phyloP scores from a whole-genome alignment of 2,797 vertebrate genomes.

The Apogon talboti region DNA sequence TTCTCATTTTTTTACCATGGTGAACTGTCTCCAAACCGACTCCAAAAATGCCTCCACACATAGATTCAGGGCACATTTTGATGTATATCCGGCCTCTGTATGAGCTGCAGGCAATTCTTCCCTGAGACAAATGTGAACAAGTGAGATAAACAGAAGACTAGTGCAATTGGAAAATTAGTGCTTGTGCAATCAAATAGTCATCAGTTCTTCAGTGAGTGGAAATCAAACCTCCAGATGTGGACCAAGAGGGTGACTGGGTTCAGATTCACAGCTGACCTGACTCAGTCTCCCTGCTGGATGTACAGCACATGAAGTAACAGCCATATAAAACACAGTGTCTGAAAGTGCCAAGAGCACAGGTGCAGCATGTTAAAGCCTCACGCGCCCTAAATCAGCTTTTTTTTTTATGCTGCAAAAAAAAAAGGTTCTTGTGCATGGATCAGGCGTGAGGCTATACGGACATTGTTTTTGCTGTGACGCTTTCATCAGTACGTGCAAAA shows the following conservation, averaged over 20 bases:
- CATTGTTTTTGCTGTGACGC: neutral
- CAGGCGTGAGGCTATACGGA: neutral
- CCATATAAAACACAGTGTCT: constrained; percentile 38
- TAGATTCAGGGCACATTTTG: neutral
- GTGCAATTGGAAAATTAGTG: neutral
- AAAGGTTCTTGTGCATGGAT: too few relatives aligned
- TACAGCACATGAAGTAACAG: constrained; percentile 39
- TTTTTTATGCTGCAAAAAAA: constrained; percentile 4
- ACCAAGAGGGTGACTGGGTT: constrained; percentile 46
- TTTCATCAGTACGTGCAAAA: neutral
- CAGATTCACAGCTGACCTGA: constrained; percentile 48
- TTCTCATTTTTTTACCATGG: too few relatives aligned
- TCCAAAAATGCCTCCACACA: constrained; percentile 10
- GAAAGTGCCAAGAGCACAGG: constrained; percentile 56
- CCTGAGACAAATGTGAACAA: neutral
- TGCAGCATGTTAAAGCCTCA: constrained; percentile 37
- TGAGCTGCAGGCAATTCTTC: constrained; percentile 3
- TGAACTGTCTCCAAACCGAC: too few relatives aligned
- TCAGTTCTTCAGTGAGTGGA: constrained; percentile 1
- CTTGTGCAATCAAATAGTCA: constrained; percentile 7
- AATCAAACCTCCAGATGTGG: constrained; percentile 63
- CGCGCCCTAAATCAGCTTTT: constrained; percentile 3
- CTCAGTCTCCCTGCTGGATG: constrained; percentile 27
- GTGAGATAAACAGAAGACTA: neutral
- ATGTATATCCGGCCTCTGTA: constrained; percentile 24